Percentiles rank a stretch among this genome's conserved stretches.
These are phyloP conservation scores for Dasysyrphus tricinctus DNA, from an alignment of 2,888 invertebrate species.

Conservation along the genomic window DNA sequence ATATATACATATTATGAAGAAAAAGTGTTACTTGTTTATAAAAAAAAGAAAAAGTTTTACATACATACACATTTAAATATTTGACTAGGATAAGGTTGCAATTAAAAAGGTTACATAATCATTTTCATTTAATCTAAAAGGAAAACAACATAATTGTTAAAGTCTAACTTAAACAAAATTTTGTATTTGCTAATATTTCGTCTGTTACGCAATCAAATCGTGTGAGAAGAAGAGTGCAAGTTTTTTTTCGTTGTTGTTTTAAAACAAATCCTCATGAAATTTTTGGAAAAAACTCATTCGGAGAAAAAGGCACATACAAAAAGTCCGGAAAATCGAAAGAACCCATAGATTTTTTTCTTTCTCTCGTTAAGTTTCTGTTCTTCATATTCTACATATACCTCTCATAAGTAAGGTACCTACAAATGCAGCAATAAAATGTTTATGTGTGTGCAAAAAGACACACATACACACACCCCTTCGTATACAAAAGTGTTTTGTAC, in stretches of 20 bases:
- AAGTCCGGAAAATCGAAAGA: conserved; percentile 52
- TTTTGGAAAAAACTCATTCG: conserved; percentile 33
- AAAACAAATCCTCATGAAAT: conserved; percentile 18
- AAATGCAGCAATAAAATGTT: conserved; percentile 49
- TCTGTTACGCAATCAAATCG: conserved; percentile 68
- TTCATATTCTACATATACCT: conserved; percentile 28
- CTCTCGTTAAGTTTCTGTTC: conserved; percentile 25
- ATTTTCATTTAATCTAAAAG: conserved; percentile 27
- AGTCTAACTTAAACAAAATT: conserved; percentile 19
- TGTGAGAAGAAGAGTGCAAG: conserved; percentile 22
- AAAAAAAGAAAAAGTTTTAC: conserved; percentile 26
- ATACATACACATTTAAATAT: conserved; percentile 38
- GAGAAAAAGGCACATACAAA: conserved; percentile 24
- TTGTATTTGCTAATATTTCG: conserved; percentile 11
- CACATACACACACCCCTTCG: conserved; percentile 1
- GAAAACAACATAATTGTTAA: not conserved
- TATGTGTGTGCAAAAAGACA: conserved; percentile 29
- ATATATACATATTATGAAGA: conserved; percentile 5
- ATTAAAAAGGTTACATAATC: conserved; percentile 64
- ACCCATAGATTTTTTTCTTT: conserved; percentile 23
- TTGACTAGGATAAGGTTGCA: conserved; percentile 43
- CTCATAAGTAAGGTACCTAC: conserved; percentile 55
- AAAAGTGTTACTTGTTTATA: conserved; percentile 63
- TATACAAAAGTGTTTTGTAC: conserved; percentile 33
- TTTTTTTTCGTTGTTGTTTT: conserved; percentile 2